Evolutionary conservation across 2,888 invertebrate genomes (phyloP), one percentile per base, ranked within the genome.

Genomic region (Lypha dubia): DNA sequence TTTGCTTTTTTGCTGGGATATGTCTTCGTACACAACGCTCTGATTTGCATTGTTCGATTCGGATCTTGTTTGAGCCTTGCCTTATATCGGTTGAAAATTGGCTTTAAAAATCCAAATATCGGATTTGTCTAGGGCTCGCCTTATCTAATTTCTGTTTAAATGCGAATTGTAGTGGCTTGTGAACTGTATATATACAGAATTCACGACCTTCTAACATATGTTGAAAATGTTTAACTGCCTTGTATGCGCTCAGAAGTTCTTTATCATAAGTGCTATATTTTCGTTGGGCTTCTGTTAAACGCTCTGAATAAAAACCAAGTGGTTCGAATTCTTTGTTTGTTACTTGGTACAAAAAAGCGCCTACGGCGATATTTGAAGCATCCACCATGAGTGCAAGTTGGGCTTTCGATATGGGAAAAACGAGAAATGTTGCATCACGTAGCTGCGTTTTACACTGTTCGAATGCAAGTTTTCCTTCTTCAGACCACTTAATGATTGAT

Each of bases 241-340:
- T 75, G 60, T 80, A 85, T 6, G 79, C 65, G 11, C 65, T 80
- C 22, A 84, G 17, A 0, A 86, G 71, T 32, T 83, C 80, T 8
- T 75, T 68, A 32, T 86, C 80, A 35, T 86, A 86, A 0, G 81
- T 82, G 67, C 83, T 83, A 46, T 83, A 83, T 22, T 73, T 79
- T 2, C 35, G 63, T 20, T 83, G 70, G 13, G 80, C 63, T 15
- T 44, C 63, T 5, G 63, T 85, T 15, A 85, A 17, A 4, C 73
- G 82, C 22, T 79, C 63, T 0, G 75, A 85, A 53, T 75, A 74
- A 22, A 84, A 83, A 44, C 80, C 75, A 9, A 83, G 73, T 20
- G 83, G 86, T 20, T 80, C 76, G n/a, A 44, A 75, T 3, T 74
- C n/a, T 1, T 13, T 46, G 28, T 51, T 9, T 15, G 28, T 17